Evolutionary conservation across 2,113 vertebrate genomes (phyloP), one percentile per base, ranked within the genome.

Genomic region (Spermophilus dauricus): DNA sequence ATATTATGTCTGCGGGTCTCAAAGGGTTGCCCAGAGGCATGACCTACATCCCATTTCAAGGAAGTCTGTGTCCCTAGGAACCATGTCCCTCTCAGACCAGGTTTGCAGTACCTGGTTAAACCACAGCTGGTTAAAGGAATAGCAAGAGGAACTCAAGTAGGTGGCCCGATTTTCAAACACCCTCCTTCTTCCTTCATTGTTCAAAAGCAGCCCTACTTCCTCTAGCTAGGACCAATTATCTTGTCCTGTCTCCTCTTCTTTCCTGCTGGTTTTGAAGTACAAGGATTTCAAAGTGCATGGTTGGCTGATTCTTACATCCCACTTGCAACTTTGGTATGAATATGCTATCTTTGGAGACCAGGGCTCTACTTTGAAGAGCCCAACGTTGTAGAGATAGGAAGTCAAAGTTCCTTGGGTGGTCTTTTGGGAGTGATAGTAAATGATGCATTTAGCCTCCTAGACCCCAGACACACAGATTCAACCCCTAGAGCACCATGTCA

Each of bases 271-370:
- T 4, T 75, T 2, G 14, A 12, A 32, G 20, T 34, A 73, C 2
- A 56, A 32, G 17, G 16, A 26, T 0, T 22, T 80, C 8, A 11
- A 17, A 48, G 8, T 26, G 2, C 2, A 24, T 4, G 20, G 4
- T 17, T 24, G 34, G 5, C 5, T 48, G 26, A 28, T 20, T 8
- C 80, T 85, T 14, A 65, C 2, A n/a, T 7, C 7, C 9, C n/a
- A 2, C 3, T 8, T 84, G 10, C 69, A 16, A 65, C 14, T 20
- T 53, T 17, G 61, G 7, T 24, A 8, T 5, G 22, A 58, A 0
- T 20, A 0, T 34, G 1, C 48, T 67, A 37, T 18, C 1, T 81
- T 30, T 69, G 32, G 17, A 8, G 28, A 70, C 20, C 14, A 87
- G 51, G 2, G 5, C 8, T 48, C 51, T 28, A 82, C 32, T 76